Conservation (phyloP, 2,797 vertebrate species). For the Acrossocheilus wenchowensis region DNA sequence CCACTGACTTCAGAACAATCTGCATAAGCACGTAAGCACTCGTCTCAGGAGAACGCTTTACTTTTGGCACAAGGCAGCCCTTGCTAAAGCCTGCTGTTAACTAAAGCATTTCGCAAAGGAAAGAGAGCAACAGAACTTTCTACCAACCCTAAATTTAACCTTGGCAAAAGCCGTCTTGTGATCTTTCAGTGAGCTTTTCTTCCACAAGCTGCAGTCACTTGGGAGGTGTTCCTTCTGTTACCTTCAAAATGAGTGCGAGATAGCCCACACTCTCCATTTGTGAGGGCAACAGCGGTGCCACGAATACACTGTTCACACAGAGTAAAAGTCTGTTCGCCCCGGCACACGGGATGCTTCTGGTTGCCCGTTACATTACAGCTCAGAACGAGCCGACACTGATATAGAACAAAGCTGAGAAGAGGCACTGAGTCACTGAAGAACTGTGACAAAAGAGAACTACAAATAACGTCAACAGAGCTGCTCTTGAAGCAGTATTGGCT, state of each 20-base stretch:
- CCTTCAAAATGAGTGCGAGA: slow-evolving; percentile 3
- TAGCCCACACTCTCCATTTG: slow-evolving; percentile 25
- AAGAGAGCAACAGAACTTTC: slow-evolving; percentile 12
- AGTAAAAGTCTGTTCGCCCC: slow-evolving; percentile 30
- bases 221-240: slow-evolving; percentile 32
- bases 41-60: slow-evolving; percentile 61
- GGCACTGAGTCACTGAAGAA: slow-evolving; percentile 17
- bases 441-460: slow-evolving; percentile 29
- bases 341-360: neutral
- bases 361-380: neutral
- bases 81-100: slow-evolving; percentile 57
- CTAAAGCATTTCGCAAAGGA: slow-evolving; percentile 49
- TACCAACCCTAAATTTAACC: slow-evolving; percentile 16
- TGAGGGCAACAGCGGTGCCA: slow-evolving; percentile 4
- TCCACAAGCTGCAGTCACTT: slow-evolving; percentile 18
- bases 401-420: slow-evolving; percentile 27
- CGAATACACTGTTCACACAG: slow-evolving; percentile 15
- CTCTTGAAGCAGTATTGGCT: slow-evolving; percentile 13
- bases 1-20: slow-evolving; percentile 74
- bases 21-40: slow-evolving; percentile 67
- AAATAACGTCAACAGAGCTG: slow-evolving; percentile 22
- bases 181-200: slow-evolving; percentile 16
- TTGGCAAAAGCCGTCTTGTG: slow-evolving; percentile 17
- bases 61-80: slow-evolving; percentile 52
- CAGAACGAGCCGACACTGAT: neutral